phyloP scores from a whole-genome alignment of 2,797 vertebrate species.

The Carapus acus region DNA sequence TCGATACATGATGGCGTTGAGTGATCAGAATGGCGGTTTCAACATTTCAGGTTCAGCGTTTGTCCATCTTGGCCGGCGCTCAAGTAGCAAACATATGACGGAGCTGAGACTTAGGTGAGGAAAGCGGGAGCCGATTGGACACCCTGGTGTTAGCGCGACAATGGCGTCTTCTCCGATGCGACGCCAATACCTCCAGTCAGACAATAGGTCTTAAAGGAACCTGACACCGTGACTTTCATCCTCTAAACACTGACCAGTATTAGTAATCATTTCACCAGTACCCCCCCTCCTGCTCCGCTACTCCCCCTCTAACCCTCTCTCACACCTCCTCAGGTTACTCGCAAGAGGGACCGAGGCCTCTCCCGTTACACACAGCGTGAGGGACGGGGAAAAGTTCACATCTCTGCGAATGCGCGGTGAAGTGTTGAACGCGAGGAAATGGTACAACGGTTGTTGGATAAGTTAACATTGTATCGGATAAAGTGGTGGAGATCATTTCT shows the following conservation, averaged over 20 bases:
- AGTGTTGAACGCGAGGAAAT: too few relatives aligned
- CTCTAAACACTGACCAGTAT: constrained; percentile 37
- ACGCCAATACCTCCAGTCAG: constrained; percentile 22
- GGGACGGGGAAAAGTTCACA: too few relatives aligned
- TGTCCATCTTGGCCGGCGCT: too few relatives aligned
- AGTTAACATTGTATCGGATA: too few relatives aligned
- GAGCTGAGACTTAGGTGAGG: constrained; percentile 10
- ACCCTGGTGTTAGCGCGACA: constrained; percentile 28
- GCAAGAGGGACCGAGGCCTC: constrained; percentile 8
- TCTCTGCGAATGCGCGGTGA: too few relatives aligned
- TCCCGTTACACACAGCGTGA: constrained; percentile 16
- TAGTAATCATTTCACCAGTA: constrained; percentile 26
- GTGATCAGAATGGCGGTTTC: too few relatives aligned
- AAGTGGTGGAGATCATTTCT: too few relatives aligned
- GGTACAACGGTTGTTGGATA: too few relatives aligned
- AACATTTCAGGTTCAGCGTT: too few relatives aligned
- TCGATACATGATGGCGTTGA: too few relatives aligned
- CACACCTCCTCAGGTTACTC: constrained; percentile 36
- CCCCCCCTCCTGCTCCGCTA: too few relatives aligned
- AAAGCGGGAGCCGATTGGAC: constrained; percentile 17
- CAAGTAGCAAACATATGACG: neutral
- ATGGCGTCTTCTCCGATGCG: constrained; percentile 37
- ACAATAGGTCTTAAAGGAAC: constrained; percentile 52
- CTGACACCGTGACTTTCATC: constrained; percentile 52
- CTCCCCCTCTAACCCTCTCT: too few relatives aligned